Conservation (phyloP, 2,113 vertebrate species). For the Eudorcas thomsonii region DNA sequence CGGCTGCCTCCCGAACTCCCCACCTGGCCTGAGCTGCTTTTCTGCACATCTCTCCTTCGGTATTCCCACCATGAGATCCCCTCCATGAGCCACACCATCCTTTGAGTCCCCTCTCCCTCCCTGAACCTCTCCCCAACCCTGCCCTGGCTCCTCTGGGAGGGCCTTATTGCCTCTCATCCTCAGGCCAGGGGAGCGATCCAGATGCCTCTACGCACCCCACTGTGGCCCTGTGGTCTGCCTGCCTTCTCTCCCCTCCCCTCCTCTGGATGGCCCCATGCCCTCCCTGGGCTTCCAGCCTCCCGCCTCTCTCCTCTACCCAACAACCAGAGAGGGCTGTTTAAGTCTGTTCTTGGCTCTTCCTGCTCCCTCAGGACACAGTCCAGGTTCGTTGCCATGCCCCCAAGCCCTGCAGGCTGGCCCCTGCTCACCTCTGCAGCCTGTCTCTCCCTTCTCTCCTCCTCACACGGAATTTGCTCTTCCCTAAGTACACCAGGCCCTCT, state of each 20-base stretch:
- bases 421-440: not conserved
- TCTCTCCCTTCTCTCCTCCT: not conserved
- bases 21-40: not conserved
- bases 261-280: not conserved
- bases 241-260: conserved; percentile 67
- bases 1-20: not conserved
- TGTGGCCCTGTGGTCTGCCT: not conserved
- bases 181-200: not conserved
- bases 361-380: not conserved
- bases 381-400: not conserved
- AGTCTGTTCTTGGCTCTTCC: not conserved
- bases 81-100: not conserved
- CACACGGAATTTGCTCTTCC: not conserved
- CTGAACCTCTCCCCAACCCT: conserved; percentile 15
- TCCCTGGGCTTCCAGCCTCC: not conserved
- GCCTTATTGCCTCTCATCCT: not conserved
- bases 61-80: not conserved
- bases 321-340: not conserved
- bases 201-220: not conserved
- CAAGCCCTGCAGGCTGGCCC: not conserved
- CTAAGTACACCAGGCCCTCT: too few species aligned
- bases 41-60: not conserved
- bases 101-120: not conserved
- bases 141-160: not conserved
- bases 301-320: not conserved